A percentile compares a stretch with the other conserved stretches of the same genome.
Evolutionary conservation across 1,140 invertebrate species (phyloP).

Genomic region (Drosophila punjabiensis): DNA sequence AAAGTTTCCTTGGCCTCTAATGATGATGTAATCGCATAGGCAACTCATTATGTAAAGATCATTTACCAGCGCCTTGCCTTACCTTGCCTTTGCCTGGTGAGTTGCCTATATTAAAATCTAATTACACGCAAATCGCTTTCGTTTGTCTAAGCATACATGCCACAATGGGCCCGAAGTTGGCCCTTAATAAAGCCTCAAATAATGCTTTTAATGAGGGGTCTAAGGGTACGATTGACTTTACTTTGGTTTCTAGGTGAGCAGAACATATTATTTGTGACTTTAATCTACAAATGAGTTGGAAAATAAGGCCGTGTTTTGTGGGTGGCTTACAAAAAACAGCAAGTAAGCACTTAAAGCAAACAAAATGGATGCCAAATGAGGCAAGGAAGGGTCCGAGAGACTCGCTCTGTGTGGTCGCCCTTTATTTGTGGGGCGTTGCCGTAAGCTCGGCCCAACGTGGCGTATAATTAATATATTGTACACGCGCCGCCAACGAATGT

Average conservation of each 20-base stretch:
- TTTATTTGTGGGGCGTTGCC: slow-evolving; percentile 52
- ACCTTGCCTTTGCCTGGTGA: slow-evolving; percentile 9
- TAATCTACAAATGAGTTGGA: not conserved
- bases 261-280: not conserved
- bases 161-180: slow-evolving; percentile 34
- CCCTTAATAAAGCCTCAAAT: slow-evolving; percentile 15
- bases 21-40: slow-evolving; percentile 68
- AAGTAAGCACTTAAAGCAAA: slow-evolving; percentile 55
- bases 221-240: not conserved
- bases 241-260: not conserved
- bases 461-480: slow-evolving; percentile 80
- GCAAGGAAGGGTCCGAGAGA: slow-evolving; percentile 1
- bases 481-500: slow-evolving; percentile 56
- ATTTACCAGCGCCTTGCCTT: slow-evolving; percentile 45
- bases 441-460: slow-evolving; percentile 58
- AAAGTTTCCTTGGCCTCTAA: slow-evolving; percentile 54
- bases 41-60: slow-evolving; percentile 62
- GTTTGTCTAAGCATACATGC: slow-evolving; percentile 23
- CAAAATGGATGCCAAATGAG: slow-evolving; percentile 56
- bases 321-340: slow-evolving; percentile 25
- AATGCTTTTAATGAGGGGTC: slow-evolving; percentile 32
- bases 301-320: not conserved
- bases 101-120: slow-evolving; percentile 74
- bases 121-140: slow-evolving; percentile 59
- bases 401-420: slow-evolving; percentile 36